Base-by-base conservation (phyloP, 2,888 invertebrate genomes). In the Drosophila flavopinicola region DNA sequence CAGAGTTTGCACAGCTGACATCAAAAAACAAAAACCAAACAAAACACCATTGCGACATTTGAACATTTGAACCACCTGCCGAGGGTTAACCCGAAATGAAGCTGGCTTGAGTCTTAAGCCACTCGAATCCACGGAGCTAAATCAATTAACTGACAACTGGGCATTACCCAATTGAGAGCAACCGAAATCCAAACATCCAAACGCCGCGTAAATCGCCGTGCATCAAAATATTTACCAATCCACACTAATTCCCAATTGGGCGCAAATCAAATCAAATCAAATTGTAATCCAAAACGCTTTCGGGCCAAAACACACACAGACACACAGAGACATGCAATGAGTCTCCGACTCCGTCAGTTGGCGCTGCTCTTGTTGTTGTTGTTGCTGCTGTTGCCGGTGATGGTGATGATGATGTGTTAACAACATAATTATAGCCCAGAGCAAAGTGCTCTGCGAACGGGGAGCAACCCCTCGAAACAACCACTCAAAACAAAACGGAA, bases 391-490 rank as follows among this genome's bases (percentile, higher is more conserved):
- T 29, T 37, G 49, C 15, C 37, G 73, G 33, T 48, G 66, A 58
- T 71, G 82, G 66, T 64, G 83, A 84, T 78, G 86, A 88, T 80
- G 87, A 88, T 88, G 89, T 88, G 89, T 88, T 88, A 89, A 89
- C 89, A 89, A 88, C 83, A 82, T 89, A 88, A 89, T 89, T 89
- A 89, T 88, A 87, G 86, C 88, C 87, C 67, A 66, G 70, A 86
- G 87, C 85, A 67, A 80, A 84, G 85, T 75, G 76, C 60, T 75
- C 56, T 23, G 60, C 52, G 45, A 66, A 70, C 59, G 76, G 67
- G 73, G 78, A 68, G 65, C 74, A 79, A 82, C 74, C 72, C 70
- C 71, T 78, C 67, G 68, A 58, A 59, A 42, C 77, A 76, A 82
- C 67, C 79, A 79, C 76, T 78, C 76, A 75, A 69, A 79, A 77